A percentile compares a stretch with the other conserved stretches of the same genome.
These are phyloP conservation scores for Taeniopygia guttata DNA, from an alignment of 2,797 vertebrate species.

Conservation along the genomic window DNA sequence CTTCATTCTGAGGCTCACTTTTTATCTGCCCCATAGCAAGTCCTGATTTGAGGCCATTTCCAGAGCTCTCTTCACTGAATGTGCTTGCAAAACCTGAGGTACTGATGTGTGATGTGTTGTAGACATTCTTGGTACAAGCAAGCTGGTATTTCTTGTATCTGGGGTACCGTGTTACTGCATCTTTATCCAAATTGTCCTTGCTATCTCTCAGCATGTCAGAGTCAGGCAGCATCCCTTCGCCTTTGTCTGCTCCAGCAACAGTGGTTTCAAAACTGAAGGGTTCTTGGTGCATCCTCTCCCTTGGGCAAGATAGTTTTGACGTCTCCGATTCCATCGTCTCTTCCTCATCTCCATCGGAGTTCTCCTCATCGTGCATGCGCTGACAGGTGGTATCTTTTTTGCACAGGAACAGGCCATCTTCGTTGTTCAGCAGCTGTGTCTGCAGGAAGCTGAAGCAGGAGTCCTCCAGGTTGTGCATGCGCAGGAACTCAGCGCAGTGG, in stretches of 20 bases:
- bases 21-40: constrained; percentile 87
- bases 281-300: constrained; percentile 81
- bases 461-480: constrained; percentile 99
- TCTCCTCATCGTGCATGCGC: constrained; percentile 77
- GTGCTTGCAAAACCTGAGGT: constrained; percentile 99
- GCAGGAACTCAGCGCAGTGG: constrained; percentile 96
- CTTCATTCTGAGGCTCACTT: constrained; percentile 88
- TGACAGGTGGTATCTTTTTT: constrained; percentile 83
- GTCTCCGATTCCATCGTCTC: constrained; percentile 90
- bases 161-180: constrained; percentile 87
- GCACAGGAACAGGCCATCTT: constrained; percentile 87
- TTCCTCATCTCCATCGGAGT: constrained; percentile 83
- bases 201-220: constrained; percentile 81
- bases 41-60: constrained; percentile 76
- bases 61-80: constrained; percentile 84
- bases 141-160: constrained; percentile 99
- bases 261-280: constrained; percentile 76
- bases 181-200: constrained; percentile 85
- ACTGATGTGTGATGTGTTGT: constrained; percentile 92
- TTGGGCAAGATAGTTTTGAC: constrained; percentile 80
- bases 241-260: constrained; percentile 73
- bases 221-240: constrained; percentile 76
- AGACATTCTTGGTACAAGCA: constrained; percentile 98
- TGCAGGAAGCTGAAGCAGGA: constrained; percentile 99
- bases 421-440: constrained; percentile 91